phyloP scores from a whole-genome alignment of 2,797 vertebrate species.

The Sebastes nivosus region DNA sequence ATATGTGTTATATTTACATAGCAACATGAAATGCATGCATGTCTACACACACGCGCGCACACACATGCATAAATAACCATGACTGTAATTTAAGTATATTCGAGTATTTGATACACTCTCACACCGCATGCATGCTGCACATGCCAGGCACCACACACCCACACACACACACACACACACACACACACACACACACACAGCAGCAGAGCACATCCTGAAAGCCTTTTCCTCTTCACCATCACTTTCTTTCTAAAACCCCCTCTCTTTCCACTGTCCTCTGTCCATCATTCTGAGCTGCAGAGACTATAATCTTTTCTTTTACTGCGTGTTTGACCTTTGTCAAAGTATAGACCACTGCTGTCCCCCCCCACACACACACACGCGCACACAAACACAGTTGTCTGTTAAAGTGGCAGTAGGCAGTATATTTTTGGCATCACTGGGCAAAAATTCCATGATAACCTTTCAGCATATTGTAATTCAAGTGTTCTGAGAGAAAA shows the following conservation, averaged over 20 bases:
- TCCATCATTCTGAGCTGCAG: neutral
- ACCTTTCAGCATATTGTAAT: too few relatives aligned
- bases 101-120: neutral
- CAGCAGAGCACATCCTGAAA: neutral
- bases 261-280: neutral
- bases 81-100: neutral
- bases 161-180: too few relatives aligned
- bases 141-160: neutral
- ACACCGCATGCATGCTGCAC: too few relatives aligned
- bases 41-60: too few relatives aligned
- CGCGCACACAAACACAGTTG: neutral
- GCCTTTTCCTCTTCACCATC: neutral
- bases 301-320: conserved; percentile 20
- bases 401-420: too few relatives aligned
- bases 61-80: neutral
- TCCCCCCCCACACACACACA: neutral
- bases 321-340: conserved; percentile 44
- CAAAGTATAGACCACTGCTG: conserved; percentile 13
- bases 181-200: neutral
- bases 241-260: neutral
- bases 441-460: too few relatives aligned
- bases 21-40: neutral
- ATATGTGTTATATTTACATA: neutral
- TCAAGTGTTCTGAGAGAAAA: too few relatives aligned
- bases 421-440: too few relatives aligned